phyloP scores from a whole-genome alignment of 2,888 invertebrate species.

The Zygothrica quintamaculata region DNA sequence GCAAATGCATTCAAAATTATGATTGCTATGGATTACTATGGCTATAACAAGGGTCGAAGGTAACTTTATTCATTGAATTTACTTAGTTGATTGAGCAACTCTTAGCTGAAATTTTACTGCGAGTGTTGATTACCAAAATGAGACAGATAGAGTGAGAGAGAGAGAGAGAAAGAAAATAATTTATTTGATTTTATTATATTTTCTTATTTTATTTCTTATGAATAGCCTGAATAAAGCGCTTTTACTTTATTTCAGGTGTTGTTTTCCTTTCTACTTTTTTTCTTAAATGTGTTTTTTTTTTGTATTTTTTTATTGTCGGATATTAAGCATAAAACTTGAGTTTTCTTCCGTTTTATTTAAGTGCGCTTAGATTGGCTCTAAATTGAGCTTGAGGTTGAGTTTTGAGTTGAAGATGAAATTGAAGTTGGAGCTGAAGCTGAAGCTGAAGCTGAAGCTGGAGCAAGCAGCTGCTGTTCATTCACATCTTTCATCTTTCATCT shows the following conservation, averaged over 20 bases:
- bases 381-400: not conserved
- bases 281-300: not conserved
- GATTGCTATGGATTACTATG: too few relatives aligned
- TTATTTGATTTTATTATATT: too few relatives aligned
- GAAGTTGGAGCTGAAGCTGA: not conserved
- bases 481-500: slow-evolving; percentile 26
- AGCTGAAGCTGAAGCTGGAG: not conserved
- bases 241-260: not conserved
- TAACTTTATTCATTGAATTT: too few relatives aligned
- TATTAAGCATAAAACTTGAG: slow-evolving; percentile 31
- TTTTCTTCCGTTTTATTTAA: slow-evolving; percentile 26
- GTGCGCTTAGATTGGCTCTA: slow-evolving; percentile 28
- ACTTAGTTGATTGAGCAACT: too few relatives aligned
- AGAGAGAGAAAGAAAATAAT: too few relatives aligned
- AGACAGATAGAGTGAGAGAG: too few relatives aligned
- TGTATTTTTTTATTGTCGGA: slow-evolving; percentile 13
- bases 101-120: too few relatives aligned
- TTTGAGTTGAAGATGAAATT: not conserved
- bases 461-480: not conserved
- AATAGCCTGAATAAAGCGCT: too few relatives aligned
- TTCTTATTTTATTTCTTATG: too few relatives aligned
- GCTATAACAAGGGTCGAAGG: too few relatives aligned
- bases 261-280: not conserved
- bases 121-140: too few relatives aligned
- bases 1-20: too few relatives aligned